Evolutionary conservation across 2,113 vertebrate species (phyloP).

Genomic region (Ornithorhynchus anatinus): DNA sequence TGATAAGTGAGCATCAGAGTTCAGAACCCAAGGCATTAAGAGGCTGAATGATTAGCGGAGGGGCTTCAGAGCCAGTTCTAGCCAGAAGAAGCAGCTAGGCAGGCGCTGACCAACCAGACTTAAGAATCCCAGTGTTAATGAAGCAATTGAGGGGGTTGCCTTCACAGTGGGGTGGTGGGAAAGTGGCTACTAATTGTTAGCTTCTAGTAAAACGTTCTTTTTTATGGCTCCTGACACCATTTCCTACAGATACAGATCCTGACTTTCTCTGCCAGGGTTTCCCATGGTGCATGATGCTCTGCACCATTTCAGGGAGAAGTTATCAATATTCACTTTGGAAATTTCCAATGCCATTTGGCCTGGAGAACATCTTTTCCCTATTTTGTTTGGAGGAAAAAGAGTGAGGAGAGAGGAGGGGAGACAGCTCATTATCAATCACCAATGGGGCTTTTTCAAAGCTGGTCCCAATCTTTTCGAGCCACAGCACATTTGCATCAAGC

Average conservation of each 20-base stretch:
- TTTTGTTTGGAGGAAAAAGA: not conserved
- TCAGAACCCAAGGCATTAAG: conserved; percentile 4
- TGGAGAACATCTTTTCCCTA: not conserved
- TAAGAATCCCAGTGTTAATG: not conserved
- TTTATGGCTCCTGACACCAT: not conserved
- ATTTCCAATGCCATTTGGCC: not conserved
- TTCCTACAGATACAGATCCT: not conserved
- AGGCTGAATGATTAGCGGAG: not conserved
- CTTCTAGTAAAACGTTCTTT: not conserved
- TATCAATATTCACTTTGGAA: not conserved
- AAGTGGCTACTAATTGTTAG: conserved; percentile 22
- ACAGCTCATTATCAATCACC: not conserved
- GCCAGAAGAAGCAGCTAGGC: conserved; percentile 13
- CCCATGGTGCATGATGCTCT: not conserved
- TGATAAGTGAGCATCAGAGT: not conserved
- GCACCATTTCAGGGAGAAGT: not conserved
- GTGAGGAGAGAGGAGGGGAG: not conserved
- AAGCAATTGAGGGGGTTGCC: not conserved
- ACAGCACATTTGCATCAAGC: not conserved
- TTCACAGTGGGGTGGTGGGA: conserved; percentile 6
- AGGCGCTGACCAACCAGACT: not conserved
- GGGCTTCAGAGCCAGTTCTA: not conserved
- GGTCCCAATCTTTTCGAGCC: not conserved
- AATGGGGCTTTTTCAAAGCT: not conserved
- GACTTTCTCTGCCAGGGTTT: not conserved